phyloP scores from a whole-genome alignment of 1,140 invertebrate genomes.

The Dendrolimus kikuchii region DNA sequence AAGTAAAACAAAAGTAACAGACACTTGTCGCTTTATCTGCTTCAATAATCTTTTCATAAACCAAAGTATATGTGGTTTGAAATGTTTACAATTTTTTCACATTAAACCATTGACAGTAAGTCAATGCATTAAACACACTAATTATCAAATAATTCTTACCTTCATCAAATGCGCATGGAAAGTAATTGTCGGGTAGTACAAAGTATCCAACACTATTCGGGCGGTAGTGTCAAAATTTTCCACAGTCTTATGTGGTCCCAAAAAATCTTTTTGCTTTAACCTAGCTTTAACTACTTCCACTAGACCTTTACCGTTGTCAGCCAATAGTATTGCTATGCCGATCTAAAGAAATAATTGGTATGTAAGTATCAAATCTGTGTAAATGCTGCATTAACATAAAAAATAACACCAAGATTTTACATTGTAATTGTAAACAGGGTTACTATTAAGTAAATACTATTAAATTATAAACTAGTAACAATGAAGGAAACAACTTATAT shows the following conservation, averaged over 20 bases:
- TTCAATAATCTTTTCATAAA: too few species aligned
- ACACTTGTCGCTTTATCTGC: too few species aligned
- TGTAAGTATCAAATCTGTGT: background rate
- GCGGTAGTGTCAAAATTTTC: conserved; percentile 64
- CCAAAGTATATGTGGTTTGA: too few species aligned
- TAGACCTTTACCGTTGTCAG: conserved; percentile 68
- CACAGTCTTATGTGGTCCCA: conserved; percentile 35
- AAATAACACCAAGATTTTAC: background rate
- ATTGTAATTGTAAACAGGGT: conserved; percentile 3
- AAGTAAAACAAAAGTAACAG: conserved; percentile 1
- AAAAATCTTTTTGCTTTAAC: conserved; percentile 28
- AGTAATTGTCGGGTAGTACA: conserved; percentile 77
- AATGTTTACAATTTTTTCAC: too few species aligned
- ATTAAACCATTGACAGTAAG: too few species aligned
- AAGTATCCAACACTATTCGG: conserved; percentile 68
- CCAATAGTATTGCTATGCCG: conserved; percentile 70
- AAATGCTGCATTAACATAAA: background rate
- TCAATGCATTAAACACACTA: too few species aligned
- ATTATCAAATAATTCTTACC: conserved; percentile 23
- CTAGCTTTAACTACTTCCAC: conserved; percentile 48
- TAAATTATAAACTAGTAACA: too few species aligned
- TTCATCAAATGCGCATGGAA: conserved; percentile 61
- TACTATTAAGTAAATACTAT: too few species aligned
- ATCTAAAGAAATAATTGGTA: conserved; percentile 49
- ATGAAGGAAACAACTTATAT: too few species aligned